Evolutionary conservation across 2,888 invertebrate species (phyloP).

Genomic region (Tipula confusa): DNA sequence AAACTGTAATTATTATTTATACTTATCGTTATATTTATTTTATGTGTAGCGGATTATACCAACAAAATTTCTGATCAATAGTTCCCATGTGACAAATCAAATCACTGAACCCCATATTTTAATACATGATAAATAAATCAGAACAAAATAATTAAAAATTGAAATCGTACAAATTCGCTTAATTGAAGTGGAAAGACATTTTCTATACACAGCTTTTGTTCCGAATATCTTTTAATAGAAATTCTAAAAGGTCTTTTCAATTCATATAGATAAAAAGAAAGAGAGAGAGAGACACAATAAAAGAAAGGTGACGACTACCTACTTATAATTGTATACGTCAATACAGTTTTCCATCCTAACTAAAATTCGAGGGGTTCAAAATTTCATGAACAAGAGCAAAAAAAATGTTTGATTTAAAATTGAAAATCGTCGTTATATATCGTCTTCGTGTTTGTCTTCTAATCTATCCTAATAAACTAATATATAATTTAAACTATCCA

Average conservation of each 20-base stretch:
- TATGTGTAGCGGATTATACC: too few relatives aligned
- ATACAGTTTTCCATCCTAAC: neutral
- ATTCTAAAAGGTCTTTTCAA: neutral
- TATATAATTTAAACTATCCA: constrained; percentile 1
- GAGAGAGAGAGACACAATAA: neutral
- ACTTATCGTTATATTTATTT: too few relatives aligned
- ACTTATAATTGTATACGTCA: neutral
- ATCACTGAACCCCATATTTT: neutral
- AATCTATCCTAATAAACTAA: constrained; percentile 6
- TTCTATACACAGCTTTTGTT: neutral
- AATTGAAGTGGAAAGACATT: constrained; percentile 7
- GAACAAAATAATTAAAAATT: constrained; percentile 6
- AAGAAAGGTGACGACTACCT: neutral
- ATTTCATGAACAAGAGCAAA: neutral
- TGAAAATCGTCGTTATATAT: neutral
- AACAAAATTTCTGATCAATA: constrained; percentile 25
- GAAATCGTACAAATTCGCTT: constrained; percentile 25
- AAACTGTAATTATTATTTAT: too few relatives aligned
- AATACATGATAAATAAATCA: neutral
- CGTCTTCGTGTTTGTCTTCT: constrained; percentile 9
- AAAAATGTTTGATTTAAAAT: neutral
- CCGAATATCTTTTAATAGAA: neutral
- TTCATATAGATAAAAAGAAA: neutral
- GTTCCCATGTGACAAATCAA: neutral
- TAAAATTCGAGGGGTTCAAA: neutral